Evolutionary conservation across 1,140 invertebrate species (phyloP).

Genomic region (Metopolophium dirhodum): DNA sequence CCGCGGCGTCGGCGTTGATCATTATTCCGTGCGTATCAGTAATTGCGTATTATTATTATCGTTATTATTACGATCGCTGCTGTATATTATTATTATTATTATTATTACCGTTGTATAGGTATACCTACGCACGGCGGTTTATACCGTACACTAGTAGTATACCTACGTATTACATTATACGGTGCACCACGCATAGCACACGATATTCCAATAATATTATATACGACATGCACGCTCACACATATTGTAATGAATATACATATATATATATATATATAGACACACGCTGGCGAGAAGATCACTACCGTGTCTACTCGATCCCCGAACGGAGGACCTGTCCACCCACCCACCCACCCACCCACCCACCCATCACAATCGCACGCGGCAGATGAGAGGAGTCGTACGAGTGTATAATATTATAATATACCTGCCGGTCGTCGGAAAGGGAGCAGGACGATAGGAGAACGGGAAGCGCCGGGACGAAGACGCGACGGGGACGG

Average conservation of each 20-base stretch:
- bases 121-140: neutral
- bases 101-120: neutral
- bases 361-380: too few relatives aligned
- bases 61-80: slow-evolving; percentile 11
- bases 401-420: slow-evolving; percentile 16
- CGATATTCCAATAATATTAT: slow-evolving; percentile 13
- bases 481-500: too few relatives aligned
- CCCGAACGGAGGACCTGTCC: neutral
- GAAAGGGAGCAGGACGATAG: neutral
- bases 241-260: neutral
- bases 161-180: neutral
- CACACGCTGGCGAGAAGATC: neutral
- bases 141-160: neutral
- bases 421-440: neutral
- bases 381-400: neutral
- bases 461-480: neutral
- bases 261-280: neutral
- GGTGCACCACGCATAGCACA: neutral
- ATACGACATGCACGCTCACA: neutral
- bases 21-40: slow-evolving; percentile 51
- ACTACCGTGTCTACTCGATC: neutral
- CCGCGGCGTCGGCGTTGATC: neutral
- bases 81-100: neutral
- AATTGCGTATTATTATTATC: slow-evolving; percentile 53
- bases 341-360: too few relatives aligned